Base-by-base conservation (phyloP, 1,140 invertebrate species). In the Rhynchophorus ferrugineus region DNA sequence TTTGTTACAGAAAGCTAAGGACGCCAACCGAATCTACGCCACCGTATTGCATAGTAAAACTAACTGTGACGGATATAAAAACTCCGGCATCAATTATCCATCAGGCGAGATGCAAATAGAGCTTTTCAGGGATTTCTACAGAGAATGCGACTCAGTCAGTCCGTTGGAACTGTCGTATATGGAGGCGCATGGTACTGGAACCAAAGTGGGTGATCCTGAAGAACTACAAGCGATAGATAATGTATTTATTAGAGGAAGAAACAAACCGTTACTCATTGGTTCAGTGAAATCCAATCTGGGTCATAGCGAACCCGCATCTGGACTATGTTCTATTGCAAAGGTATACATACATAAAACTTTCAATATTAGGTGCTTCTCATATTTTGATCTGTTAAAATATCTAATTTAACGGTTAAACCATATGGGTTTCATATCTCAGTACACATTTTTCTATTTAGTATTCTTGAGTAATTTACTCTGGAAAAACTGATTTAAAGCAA, bases 261-360 rank as follows among this genome's bases (percentile, higher is more conserved):
- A 61, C 0, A 73, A 70, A 1, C 88, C 92, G 0, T 72, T 98
- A 0, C 69, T 78, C 20, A 85, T 97, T 57, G 94, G 94, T 3
- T 91, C 92, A 0, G 77, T 94, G 1, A 98, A 98, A 67, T 92
- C 91, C 0, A 96, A 95, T 69, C 77, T 95, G 63, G 95, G 95
- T 0, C 95, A 98, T 68, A 79, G 87, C 0, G 95, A 98, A 70
- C 84, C 91, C 5, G 85, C 87, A 1, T 93, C 91, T 24, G 92
- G 92, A 51, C 70, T 90, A 0, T 90, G 87, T 67, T 86, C 88
- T 1, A 61, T 95, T 29, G 80, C 84, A 2, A 95, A 95, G 74
- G 84, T 91, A 59, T 68, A 21, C n/a, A n/a, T n/a, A n/a, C n/a
- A n/a, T n/a, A n/a, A n/a, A n/a, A n/a, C n/a, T n/a, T n/a, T n/a